Evolutionary conservation across 1,140 invertebrate genomes (phyloP).

Genomic region (Pseudomyrmex sp.): DNA sequence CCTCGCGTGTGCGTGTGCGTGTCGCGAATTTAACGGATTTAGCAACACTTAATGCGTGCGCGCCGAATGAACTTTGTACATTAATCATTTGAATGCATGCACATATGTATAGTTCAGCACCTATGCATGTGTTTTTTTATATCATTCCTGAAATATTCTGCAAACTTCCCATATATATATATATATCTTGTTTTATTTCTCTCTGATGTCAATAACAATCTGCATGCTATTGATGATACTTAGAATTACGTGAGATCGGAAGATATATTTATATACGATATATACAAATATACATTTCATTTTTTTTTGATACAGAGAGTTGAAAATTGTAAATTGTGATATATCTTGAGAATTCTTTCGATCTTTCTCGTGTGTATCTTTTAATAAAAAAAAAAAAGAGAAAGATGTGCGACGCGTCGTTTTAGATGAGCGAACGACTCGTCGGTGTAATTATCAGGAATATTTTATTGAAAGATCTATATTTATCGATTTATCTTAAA

Average conservation of each 20-base stretch:
- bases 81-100: constrained; percentile 37
- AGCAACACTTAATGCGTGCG: not conserved
- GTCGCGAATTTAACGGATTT: not conserved
- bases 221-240: constrained; percentile 29
- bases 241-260: constrained; percentile 1
- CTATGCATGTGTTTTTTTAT: constrained; percentile 40
- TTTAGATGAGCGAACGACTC: constrained; percentile 20
- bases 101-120: constrained; percentile 1
- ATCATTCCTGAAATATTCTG: constrained; percentile 38
- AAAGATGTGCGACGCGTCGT: not conserved
- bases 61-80: constrained; percentile 27
- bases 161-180: not conserved
- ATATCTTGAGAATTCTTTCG: not conserved
- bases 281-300: too few relatives aligned
- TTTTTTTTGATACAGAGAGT: not conserved
- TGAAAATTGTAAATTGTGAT: constrained; percentile 24
- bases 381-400: not conserved
- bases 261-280: constrained; percentile 8
- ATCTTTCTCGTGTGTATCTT: constrained; percentile 18
- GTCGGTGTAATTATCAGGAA: constrained; percentile 20
- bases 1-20: not conserved
- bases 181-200: constrained; percentile 8
- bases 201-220: constrained; percentile 1
- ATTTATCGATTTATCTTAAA: constrained; percentile 9
- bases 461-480: constrained; percentile 22